Evolutionary conservation across 2,888 invertebrate species (phyloP), one percentile per base, ranked within the genome.

Genomic region (Himalopsyche tibetana): DNA sequence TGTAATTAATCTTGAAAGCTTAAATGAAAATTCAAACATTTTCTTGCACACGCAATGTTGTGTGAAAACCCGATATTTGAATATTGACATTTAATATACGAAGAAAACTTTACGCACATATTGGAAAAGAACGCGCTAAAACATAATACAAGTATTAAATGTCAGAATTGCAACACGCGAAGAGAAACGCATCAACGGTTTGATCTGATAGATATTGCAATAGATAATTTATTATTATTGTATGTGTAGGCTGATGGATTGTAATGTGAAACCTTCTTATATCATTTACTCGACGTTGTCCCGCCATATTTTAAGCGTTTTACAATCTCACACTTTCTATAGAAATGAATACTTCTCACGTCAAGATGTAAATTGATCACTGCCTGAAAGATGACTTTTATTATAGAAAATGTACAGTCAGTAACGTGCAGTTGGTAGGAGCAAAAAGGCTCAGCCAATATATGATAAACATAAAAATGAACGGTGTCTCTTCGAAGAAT

Each of bases 301-400:
- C 28, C 28, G 63, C 63, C n/a, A 63, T 63, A n/a, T 19, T 63
- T 63, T 19, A 63, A 63, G 11, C 63, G 63, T 63, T 63, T 63
- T 63, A 63, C 63, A 63, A 63, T 63, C 63, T 63, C 63, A 63
- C 63, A 63, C 63, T 63, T 63, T 63, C 63, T 63, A 63, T 63
- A 63, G 63, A 63, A 63, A 63, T 63, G 19, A 63, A 63, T 63
- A 63, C 63, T 63, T 63, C 63, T 63, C 63, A 63, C 63, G 63
- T 63, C 63, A 11, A 63, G 63, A 28, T 28, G 63, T 63, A 63
- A 63, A 63, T 63, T 63, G 63, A 63, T 19, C 5, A 19, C 63
- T 63, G 8, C 19, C 19, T 19, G 28, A 63, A 63, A 63, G 63
- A 63, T 11, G 63, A 63, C 19, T n/a, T 63, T 63, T 63, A 63